phyloP scores from a whole-genome alignment of 2,797 vertebrate genomes.

The Sebastes aleutianus region DNA sequence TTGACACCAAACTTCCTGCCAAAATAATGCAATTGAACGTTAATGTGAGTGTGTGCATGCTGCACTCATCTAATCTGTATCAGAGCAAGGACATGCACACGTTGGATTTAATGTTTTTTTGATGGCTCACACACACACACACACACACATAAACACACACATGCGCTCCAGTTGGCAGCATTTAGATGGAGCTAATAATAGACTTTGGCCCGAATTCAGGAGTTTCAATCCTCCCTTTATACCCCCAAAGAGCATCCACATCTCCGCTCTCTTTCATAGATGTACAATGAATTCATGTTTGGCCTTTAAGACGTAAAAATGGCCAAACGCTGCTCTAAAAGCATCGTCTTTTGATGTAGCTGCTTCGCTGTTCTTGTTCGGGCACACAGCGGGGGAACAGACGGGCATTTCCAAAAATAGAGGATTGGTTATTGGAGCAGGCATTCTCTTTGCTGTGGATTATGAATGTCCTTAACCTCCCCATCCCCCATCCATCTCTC shows the following conservation, averaged over 20 bases:
- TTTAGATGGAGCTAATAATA: slow-evolving; percentile 68
- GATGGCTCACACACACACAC: slow-evolving; percentile 26
- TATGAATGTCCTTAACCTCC: slow-evolving; percentile 54
- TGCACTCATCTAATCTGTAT: slow-evolving; percentile 40
- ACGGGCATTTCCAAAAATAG: slow-evolving; percentile 56
- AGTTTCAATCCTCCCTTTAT: slow-evolving; percentile 37
- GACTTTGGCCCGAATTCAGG: slow-evolving; percentile 48
- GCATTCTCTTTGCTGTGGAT: slow-evolving; percentile 62
- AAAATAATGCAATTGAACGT: slow-evolving; percentile 56
- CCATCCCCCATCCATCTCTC: slow-evolving; percentile 51
- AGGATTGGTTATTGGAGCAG: slow-evolving; percentile 38
- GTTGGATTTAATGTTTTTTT: slow-evolving; percentile 39
- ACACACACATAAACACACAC: slow-evolving; percentile 26
- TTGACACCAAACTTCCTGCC: slow-evolving; percentile 8
- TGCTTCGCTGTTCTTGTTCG: background rate
- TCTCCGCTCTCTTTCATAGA: background rate
- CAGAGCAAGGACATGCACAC: slow-evolving; percentile 32
- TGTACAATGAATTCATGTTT: slow-evolving; percentile 19
- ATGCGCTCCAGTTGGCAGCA: slow-evolving; percentile 65
- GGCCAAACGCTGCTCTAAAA: slow-evolving; percentile 11
- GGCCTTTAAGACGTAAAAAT: slow-evolving; percentile 5
- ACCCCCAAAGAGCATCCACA: slow-evolving; percentile 19
- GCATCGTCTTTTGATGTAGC: slow-evolving; percentile 11
- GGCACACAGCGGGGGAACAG: background rate
- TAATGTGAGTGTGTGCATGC: slow-evolving; percentile 30